Conservation (phyloP, 2,113 vertebrate genomes). For the Triplophysa siluroides region DNA sequence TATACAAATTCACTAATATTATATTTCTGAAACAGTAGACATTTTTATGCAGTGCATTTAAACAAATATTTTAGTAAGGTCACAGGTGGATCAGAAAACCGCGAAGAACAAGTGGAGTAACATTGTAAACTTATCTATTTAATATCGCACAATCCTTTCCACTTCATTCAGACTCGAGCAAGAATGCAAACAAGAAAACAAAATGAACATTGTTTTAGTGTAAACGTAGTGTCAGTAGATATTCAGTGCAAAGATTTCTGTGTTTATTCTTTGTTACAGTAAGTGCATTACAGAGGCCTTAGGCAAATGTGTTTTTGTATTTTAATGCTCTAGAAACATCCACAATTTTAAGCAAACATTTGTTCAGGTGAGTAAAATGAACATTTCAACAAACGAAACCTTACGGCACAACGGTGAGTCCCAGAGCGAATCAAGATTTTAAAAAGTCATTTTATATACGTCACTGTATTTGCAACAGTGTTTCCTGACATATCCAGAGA, state of each 20-base stretch:
- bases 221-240: not conserved
- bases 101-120: not conserved
- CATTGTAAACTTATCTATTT: not conserved
- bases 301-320: not conserved
- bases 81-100: too few relatives aligned
- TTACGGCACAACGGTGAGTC: not conserved
- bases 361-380: conserved; percentile 7
- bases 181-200: not conserved
- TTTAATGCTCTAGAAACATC: not conserved
- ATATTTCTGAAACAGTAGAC: too few relatives aligned
- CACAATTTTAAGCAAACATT: not conserved
- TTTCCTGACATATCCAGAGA: conserved; percentile 22
- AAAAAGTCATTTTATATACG: not conserved
- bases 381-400: not conserved
- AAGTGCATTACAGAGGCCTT: not conserved
- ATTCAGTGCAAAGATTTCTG: not conserved
- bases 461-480: not conserved
- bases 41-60: too few relatives aligned
- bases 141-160: not conserved
- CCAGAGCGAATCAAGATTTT: not conserved
- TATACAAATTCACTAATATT: too few relatives aligned
- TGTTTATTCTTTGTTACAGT: not conserved
- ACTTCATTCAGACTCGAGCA: not conserved
- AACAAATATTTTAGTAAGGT: too few relatives aligned
- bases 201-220: not conserved